Evolutionary conservation across 2,113 vertebrate species (phyloP), one percentile per base, ranked within the genome.

Genomic region (Otis tarda): DNA sequence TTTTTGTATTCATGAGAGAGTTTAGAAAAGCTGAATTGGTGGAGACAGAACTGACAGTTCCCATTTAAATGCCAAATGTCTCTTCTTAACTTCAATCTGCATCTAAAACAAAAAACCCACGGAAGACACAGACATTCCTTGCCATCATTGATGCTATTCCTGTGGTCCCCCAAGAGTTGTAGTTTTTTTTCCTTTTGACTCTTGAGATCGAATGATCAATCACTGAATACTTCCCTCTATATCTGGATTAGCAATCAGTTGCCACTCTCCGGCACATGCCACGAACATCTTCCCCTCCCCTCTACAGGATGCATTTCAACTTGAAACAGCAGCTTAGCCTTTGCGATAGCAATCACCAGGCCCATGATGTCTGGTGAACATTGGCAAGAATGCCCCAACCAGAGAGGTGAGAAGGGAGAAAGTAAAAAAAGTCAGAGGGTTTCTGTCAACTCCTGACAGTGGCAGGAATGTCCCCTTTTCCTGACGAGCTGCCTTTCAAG

Each of bases 401-500:
- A 63, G 49, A 68, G 45, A 87, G 22, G 9, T 6, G 35, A 90
- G 83, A 80, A 91, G 19, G 33, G 22, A 71, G 78, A 57, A 81
- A 90, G 33, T 43, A 43, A 43, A 18, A 55, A 49, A 55, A 30
- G 30, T 96, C 87, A 77, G 56, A 92, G 76, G 81, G 37, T 84
- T 96, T 75, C 93, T 92, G 89, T 94, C 97, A 96, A 14, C 67
- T 93, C 88, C 64, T 96, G 92, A 82, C 94, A 95, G 93, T 24
- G 57, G 28, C 27, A 88, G 57, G 65, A 94, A 83, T 65, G 89
- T 67, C 80, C 83, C 67, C 52, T 96, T 97, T 97, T 97, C 90
- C 83, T 94, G 93, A 97, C 45, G 9, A 97, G 43, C 92, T 95
- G 78, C 90, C 91, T 97, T 96, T 94, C 94, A 96, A 88, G 76